Conservation (phyloP, 2,113 vertebrate genomes). For the Hipposideros armiger region DNA sequence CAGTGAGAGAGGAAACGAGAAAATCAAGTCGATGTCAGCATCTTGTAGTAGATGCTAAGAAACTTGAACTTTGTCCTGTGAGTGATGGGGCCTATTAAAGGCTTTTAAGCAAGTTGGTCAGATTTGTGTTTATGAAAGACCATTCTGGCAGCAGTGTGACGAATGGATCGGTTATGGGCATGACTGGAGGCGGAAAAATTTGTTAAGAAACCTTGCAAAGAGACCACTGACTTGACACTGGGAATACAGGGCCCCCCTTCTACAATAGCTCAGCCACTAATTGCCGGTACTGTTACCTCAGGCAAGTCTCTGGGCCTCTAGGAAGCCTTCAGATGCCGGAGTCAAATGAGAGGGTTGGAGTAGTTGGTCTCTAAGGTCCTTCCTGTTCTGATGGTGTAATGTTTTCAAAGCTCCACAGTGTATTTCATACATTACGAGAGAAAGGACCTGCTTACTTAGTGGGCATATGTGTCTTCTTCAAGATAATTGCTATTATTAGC, state of each 20-base stretch:
- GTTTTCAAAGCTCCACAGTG: not conserved
- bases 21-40: constrained; percentile 5
- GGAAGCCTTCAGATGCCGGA: not conserved
- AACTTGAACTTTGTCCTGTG: constrained; percentile 45
- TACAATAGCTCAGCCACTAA: not conserved
- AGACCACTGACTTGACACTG: not conserved
- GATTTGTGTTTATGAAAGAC: constrained; percentile 54
- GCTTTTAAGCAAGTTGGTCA: constrained; percentile 46
- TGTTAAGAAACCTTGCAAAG: constrained; percentile 41
- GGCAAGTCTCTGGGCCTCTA: not conserved
- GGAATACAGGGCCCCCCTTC: not conserved
- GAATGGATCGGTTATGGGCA: not conserved
- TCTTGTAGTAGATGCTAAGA: not conserved
- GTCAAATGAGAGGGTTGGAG: not conserved
- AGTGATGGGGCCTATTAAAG: not conserved
- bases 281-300: not conserved
- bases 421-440: not conserved
- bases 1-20: not conserved
- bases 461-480: not conserved
- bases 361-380: not conserved
- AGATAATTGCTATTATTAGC: not conserved
- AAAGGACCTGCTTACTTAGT: not conserved
- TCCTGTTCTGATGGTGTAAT: not conserved
- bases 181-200: constrained; percentile 19
- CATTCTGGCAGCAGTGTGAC: constrained; percentile 24